These are phyloP conservation scores for Heliconius hewitsoni DNA, from an alignment of 1,140 invertebrate genomes.

Conservation along the genomic window DNA sequence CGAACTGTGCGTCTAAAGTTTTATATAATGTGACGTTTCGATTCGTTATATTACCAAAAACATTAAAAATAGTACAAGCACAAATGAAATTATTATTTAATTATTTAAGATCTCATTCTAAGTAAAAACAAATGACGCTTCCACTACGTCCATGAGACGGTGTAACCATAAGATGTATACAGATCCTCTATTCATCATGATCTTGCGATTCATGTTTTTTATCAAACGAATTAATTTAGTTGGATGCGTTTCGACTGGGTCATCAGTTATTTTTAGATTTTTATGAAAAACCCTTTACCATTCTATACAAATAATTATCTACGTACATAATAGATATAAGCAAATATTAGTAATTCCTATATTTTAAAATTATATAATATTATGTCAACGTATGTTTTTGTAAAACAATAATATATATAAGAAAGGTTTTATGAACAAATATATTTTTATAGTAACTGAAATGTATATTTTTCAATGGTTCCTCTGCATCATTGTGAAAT, in stretches of 20 bases:
- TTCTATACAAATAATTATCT: background rate
- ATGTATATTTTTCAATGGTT: too few species aligned
- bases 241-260: slow-evolving; percentile 28
- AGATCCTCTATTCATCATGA: slow-evolving; percentile 47
- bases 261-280: slow-evolving; percentile 36
- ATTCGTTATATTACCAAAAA: background rate
- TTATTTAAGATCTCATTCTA: background rate
- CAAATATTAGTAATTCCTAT: background rate
- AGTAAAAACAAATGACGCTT: slow-evolving; percentile 21
- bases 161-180: slow-evolving; percentile 20
- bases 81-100: background rate
- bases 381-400: too few species aligned
- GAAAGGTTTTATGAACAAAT: too few species aligned
- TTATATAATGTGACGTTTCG: background rate
- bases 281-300: slow-evolving; percentile 1
- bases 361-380: background rate
- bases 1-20: background rate
- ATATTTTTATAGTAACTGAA: too few species aligned
- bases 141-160: slow-evolving; percentile 12
- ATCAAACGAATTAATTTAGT: slow-evolving; percentile 45
- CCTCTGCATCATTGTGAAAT: too few species aligned
- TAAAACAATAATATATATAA: too few species aligned
- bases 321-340: background rate
- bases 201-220: slow-evolving; percentile 46
- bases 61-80: background rate